phyloP scores from a whole-genome alignment of 2,888 invertebrate genomes.

The Drosophila diplacantha region DNA sequence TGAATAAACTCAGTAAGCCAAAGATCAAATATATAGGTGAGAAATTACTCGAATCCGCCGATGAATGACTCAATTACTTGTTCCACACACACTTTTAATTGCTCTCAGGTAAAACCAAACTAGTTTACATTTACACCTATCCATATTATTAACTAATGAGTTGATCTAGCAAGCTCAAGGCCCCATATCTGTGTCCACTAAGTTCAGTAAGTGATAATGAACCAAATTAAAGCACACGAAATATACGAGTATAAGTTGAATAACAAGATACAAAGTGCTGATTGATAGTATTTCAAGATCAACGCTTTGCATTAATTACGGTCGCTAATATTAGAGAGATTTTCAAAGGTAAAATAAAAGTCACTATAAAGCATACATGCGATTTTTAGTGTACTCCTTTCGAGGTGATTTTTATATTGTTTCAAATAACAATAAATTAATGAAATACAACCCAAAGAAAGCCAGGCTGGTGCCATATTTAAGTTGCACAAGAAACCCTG shows the following conservation, averaged over 20 bases:
- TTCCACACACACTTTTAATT: slow-evolving; percentile 2
- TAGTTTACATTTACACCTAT: slow-evolving; percentile 21
- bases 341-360: not conserved
- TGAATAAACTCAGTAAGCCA: slow-evolving; percentile 57
- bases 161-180: slow-evolving; percentile 30
- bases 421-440: not conserved
- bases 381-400: too few species aligned
- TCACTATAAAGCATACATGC: too few species aligned
- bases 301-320: slow-evolving; percentile 9
- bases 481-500: slow-evolving; percentile 8
- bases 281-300: slow-evolving; percentile 18
- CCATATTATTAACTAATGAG: slow-evolving; percentile 25
- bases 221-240: slow-evolving; percentile 15
- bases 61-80: slow-evolving; percentile 4
- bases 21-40: slow-evolving; percentile 20
- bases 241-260: slow-evolving; percentile 1
- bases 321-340: too few species aligned
- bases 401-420: not conserved
- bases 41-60: not conserved
- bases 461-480: not conserved
- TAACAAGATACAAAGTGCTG: slow-evolving; percentile 4
- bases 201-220: slow-evolving; percentile 26
- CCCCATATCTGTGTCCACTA: not conserved
- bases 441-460: slow-evolving; percentile 5
- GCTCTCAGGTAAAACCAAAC: not conserved